phyloP scores from a whole-genome alignment of 1,140 invertebrate genomes.

The Anoplolepis gracilipes region DNA sequence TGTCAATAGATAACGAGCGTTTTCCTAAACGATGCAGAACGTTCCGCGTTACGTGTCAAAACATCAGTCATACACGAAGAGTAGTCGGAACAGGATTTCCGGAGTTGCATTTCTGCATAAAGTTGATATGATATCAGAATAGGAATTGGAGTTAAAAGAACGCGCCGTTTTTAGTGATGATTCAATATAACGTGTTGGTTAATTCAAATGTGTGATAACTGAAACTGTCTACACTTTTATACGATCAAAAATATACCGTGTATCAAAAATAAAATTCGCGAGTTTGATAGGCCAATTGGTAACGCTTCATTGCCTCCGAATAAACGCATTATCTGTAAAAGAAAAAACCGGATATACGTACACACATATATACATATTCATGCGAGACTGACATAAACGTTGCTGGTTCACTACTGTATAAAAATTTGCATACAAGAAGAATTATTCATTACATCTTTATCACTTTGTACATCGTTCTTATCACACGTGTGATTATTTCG shows the following conservation, averaged over 20 bases:
- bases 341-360: constrained; percentile 67
- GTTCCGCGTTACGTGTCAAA: constrained; percentile 4
- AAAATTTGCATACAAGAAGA: neutral
- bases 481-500: neutral
- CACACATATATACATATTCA: neutral
- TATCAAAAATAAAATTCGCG: too few relatives aligned
- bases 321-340: constrained; percentile 61
- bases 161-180: neutral
- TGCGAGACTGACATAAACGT: constrained; percentile 61
- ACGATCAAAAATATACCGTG: neutral
- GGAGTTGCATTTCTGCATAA: neutral
- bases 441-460: neutral
- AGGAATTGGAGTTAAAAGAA: neutral
- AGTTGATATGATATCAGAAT: neutral
- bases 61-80: neutral
- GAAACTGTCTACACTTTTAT: neutral
- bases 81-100: constrained; percentile 9
- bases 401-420: neutral
- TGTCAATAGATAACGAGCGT: neutral
- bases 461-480: neutral
- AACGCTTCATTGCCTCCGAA: constrained; percentile 15
- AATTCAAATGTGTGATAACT: neutral
- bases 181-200: neutral
- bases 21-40: constrained; percentile 6
- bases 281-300: neutral